Evolutionary conservation across 2,888 invertebrate species (phyloP).

Genomic region (Metellina segmentata): DNA sequence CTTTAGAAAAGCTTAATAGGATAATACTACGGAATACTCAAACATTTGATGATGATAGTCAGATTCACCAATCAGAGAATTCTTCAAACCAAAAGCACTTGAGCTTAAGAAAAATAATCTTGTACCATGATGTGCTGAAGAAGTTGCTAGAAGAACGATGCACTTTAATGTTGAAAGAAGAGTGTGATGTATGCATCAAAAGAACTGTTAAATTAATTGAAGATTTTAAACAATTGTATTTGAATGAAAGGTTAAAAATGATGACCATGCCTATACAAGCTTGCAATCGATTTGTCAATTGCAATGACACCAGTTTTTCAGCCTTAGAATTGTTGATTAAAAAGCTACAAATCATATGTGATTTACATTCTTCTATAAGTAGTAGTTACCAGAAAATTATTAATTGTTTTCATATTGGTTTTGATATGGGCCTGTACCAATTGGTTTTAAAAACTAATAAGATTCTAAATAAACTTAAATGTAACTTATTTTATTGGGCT

Average conservation of each 20-base stretch:
- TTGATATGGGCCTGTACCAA: conserved; percentile 53
- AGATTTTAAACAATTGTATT: conserved; percentile 56
- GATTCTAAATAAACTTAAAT: conserved; percentile 35
- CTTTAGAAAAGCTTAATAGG: conserved; percentile 60
- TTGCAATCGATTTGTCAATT: conserved; percentile 62
- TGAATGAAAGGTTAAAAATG: conserved; percentile 64
- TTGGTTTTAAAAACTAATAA: conserved; percentile 40
- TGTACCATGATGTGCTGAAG: conserved; percentile 51
- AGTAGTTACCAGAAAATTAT: conserved; percentile 64
- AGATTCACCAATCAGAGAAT: neutral
- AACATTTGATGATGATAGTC: neutral
- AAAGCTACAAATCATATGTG: conserved; percentile 51
- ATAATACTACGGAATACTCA: neutral
- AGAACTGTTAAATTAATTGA: conserved; percentile 35
- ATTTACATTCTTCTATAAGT: conserved; percentile 59
- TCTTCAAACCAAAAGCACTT: neutral
- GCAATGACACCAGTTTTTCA: conserved; percentile 57
- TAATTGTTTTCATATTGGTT: conserved; percentile 53
- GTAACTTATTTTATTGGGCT: conserved; percentile 58
- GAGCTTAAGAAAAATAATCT: conserved; percentile 37
- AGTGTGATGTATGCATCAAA: conserved; percentile 49
- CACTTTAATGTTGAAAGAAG: conserved; percentile 51
- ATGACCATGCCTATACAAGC: conserved; percentile 59
- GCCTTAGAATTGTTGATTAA: conserved; percentile 47
- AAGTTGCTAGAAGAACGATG: conserved; percentile 51